A percentile compares a stretch with the other conserved stretches of the same genome.
Evolutionary conservation across 2,113 vertebrate species (phyloP).

Genomic region (Lanius collurio): DNA sequence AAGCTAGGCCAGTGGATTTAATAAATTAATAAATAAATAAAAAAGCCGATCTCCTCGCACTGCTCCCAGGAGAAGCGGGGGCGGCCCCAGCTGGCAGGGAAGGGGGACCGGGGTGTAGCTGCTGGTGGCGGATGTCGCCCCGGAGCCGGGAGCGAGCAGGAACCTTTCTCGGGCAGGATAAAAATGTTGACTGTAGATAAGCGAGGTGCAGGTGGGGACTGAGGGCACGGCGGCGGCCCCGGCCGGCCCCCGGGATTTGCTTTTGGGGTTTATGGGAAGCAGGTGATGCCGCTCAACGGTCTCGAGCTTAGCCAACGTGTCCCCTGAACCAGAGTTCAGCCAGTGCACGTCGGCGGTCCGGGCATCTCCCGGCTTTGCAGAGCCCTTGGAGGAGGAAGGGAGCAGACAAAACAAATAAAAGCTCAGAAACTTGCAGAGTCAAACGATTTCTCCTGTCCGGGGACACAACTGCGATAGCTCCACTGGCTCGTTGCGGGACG

Average conservation of each 20-base stretch:
- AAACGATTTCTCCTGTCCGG: not conserved
- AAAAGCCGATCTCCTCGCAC: accelerated
- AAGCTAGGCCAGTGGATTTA: not conserved
- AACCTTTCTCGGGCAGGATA: conserved; percentile 47
- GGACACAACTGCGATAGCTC: not conserved
- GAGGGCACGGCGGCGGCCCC: conserved; percentile 27
- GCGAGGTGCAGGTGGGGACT: conserved; percentile 27
- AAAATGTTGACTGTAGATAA: conserved; percentile 81
- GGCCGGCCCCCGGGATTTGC: not conserved
- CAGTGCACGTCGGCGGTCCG: not conserved
- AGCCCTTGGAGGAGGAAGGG: not conserved
- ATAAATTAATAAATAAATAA: not conserved
- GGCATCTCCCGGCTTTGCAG: not conserved
- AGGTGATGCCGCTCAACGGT: conserved; percentile 45
- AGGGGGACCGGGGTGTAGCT: not conserved
- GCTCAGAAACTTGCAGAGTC: not conserved
- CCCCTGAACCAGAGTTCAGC: not conserved
- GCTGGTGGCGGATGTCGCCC: not conserved
- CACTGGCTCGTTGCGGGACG: too few species aligned
- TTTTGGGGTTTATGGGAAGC: conserved; percentile 46
- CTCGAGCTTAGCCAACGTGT: not conserved
- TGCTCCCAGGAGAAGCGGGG: not conserved
- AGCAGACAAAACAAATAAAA: not conserved
- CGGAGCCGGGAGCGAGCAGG: conserved; percentile 60
- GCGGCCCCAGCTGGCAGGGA: too few species aligned